phyloP scores from a whole-genome alignment of 2,797 vertebrate genomes.

The Adrianichthys oophorus region DNA sequence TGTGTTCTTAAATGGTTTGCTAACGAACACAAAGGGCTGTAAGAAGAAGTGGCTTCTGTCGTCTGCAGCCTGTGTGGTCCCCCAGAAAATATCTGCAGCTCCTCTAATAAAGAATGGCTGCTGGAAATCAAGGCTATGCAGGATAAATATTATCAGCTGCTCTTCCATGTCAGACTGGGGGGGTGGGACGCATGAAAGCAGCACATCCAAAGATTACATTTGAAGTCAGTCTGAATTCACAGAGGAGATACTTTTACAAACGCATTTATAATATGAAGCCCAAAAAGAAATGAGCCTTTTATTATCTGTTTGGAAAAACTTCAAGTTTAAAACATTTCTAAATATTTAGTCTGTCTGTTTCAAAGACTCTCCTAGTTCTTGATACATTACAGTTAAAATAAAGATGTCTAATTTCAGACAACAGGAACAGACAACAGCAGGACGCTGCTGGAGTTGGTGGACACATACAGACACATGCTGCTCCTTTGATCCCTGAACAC shows the following conservation, averaged over 20 bases:
- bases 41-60: slow-evolving; percentile 46
- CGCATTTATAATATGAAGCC: too few species aligned
- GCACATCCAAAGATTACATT: background rate
- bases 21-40: slow-evolving; percentile 42
- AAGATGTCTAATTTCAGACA: too few species aligned
- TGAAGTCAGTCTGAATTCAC: too few species aligned
- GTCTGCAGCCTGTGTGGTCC: slow-evolving; percentile 63
- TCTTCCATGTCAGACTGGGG: slow-evolving; percentile 18
- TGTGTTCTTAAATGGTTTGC: slow-evolving; percentile 41
- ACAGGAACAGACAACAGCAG: too few species aligned
- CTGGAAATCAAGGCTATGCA: slow-evolving; percentile 29
- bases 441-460: too few species aligned
- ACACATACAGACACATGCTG: background rate
- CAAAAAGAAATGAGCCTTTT: too few species aligned
- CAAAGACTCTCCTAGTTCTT: too few species aligned
- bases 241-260: too few species aligned
- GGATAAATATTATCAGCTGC: slow-evolving; percentile 21
- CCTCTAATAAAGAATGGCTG: slow-evolving; percentile 37
- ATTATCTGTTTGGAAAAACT: too few species aligned
- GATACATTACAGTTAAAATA: too few species aligned
- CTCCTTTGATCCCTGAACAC: slow-evolving; percentile 10
- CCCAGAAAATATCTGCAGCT: slow-evolving; percentile 23
- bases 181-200: background rate
- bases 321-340: too few species aligned
- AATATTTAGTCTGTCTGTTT: too few species aligned